Percentiles rank a stretch among this genome's conserved stretches.
phyloP scores from a whole-genome alignment of 1,140 invertebrate genomes.

The Sesamia nonagrioides region DNA sequence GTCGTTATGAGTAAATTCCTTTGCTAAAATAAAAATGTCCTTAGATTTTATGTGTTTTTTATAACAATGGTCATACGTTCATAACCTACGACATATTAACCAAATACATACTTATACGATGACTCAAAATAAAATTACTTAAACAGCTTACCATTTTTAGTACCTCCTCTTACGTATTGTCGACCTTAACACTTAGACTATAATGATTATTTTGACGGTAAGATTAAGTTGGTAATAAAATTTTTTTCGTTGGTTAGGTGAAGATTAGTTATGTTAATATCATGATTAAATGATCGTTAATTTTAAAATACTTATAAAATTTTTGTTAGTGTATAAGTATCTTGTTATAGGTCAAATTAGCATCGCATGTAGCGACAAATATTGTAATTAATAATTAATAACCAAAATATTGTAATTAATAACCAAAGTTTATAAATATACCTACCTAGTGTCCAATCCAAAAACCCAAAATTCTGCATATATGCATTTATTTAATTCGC shows the following conservation, averaged over 20 bases:
- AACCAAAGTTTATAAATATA: too few relatives aligned
- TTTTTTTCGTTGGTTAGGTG: not conserved
- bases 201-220: not conserved
- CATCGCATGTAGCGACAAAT: too few relatives aligned
- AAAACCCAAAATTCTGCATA: too few relatives aligned
- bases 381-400: not conserved
- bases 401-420: too few relatives aligned
- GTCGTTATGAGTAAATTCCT: too few relatives aligned
- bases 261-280: not conserved
- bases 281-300: slow-evolving; percentile 1
- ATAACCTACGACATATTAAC: slow-evolving; percentile 30
- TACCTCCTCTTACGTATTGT: not conserved
- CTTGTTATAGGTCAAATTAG: not conserved
- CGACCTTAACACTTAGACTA: not conserved
- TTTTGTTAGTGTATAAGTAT: too few relatives aligned
- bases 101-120: not conserved
- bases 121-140: slow-evolving; percentile 16
- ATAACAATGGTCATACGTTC: slow-evolving; percentile 14
- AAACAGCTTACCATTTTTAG: not conserved
- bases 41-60: slow-evolving; percentile 1
- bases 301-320: too few relatives aligned
- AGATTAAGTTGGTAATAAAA: not conserved
- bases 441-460: too few relatives aligned
- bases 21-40: too few relatives aligned
- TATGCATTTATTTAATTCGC: too few relatives aligned